Evolutionary conservation across 2,888 invertebrate species (phyloP).

Genomic region (Pandemis corylana): DNA sequence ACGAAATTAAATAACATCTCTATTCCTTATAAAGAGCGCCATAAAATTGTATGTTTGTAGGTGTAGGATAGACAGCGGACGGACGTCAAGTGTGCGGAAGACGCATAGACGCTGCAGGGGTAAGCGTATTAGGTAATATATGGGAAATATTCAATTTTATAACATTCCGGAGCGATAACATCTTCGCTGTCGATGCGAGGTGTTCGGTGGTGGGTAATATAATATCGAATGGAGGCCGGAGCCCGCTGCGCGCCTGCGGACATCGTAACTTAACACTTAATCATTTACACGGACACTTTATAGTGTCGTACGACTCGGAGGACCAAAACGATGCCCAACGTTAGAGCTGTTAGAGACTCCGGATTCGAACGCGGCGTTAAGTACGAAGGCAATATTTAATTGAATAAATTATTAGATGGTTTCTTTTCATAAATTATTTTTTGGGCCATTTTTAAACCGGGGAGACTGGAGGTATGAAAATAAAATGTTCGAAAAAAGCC

Average conservation of each 20-base stretch:
- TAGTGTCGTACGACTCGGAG: slow-evolving; percentile 60
- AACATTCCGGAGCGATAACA: slow-evolving; percentile 81
- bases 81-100: slow-evolving; percentile 63
- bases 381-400: not conserved
- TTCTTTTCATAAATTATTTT: not conserved
- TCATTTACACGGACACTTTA: slow-evolving; percentile 80
- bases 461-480: not conserved
- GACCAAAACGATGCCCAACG: slow-evolving; percentile 43
- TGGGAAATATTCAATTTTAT: slow-evolving; percentile 84
- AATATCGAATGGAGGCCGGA: slow-evolving; percentile 77
- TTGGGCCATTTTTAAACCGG: not conserved
- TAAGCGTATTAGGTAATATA: slow-evolving; percentile 66
- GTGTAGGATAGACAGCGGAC: slow-evolving; percentile 50
- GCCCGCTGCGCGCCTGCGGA: slow-evolving; percentile 76
- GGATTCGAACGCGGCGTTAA: slow-evolving; percentile 10
- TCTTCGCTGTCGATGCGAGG: slow-evolving; percentile 82
- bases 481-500: not conserved
- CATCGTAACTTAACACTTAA: slow-evolving; percentile 83
- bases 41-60: slow-evolving; percentile 62
- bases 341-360: slow-evolving; percentile 4
- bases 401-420: not conserved
- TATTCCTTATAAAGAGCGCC: slow-evolving; percentile 77
- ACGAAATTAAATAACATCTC: slow-evolving; percentile 82
- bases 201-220: slow-evolving; percentile 83
- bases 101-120: slow-evolving; percentile 68